Conservation (phyloP, 1,140 invertebrate genomes). For the Plutomurus gul region DNA sequence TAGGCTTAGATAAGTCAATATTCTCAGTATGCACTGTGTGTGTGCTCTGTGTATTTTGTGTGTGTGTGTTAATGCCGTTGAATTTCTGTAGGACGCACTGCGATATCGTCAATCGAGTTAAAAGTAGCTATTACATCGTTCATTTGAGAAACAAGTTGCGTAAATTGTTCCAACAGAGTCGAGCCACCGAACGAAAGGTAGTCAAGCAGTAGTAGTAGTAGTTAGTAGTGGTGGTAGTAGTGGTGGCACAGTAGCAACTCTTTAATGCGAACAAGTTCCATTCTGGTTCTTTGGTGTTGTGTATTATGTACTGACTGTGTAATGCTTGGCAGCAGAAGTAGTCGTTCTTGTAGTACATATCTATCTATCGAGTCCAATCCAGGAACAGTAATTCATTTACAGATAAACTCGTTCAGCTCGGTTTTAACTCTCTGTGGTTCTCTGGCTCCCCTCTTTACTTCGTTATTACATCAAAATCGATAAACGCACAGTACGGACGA, state of each 20-base stretch:
- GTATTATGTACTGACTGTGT: not conserved
- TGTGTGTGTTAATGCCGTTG: too few relatives aligned
- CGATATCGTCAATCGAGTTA: not conserved
- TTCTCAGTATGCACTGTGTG: too few relatives aligned
- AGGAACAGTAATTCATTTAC: constrained; percentile 42
- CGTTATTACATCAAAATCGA: constrained; percentile 37
- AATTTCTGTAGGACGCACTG: not conserved
- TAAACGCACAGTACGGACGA: constrained; percentile 32
- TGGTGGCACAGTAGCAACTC: not conserved
- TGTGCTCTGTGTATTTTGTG: too few relatives aligned
- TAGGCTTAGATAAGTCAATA: too few relatives aligned
- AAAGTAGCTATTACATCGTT: constrained; percentile 14
- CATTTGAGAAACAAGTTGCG: constrained; percentile 23
- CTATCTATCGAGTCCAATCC: not conserved
- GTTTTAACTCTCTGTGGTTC: not conserved
- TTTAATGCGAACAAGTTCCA: constrained; percentile 1
- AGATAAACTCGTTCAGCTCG: constrained; percentile 36
- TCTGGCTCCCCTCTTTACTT: constrained; percentile 29
- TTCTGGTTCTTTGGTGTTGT: not conserved
- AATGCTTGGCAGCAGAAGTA: not conserved
- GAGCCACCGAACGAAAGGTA: too few relatives aligned
- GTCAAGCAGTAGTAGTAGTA: too few relatives aligned
- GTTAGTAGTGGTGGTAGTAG: too few relatives aligned
- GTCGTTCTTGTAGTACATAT: too few relatives aligned
- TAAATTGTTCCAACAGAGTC: constrained; percentile 2